Conservation (phyloP, 2,797 vertebrate species). For the Manis pentadactyla region DNA sequence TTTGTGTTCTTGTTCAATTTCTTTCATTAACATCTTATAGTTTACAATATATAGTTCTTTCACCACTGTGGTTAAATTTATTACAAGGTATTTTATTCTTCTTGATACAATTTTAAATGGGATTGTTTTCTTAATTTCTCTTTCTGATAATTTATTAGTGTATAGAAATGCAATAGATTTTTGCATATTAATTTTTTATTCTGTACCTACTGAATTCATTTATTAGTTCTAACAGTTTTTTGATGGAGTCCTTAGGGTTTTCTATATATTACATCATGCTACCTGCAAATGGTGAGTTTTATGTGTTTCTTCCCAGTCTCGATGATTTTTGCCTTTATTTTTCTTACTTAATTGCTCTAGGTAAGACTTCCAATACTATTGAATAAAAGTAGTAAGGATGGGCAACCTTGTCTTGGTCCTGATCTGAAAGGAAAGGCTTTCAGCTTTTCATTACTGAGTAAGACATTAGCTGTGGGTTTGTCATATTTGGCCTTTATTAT, state of each 20-base stretch:
- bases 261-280: background rate
- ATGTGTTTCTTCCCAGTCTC: background rate
- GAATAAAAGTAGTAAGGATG: background rate
- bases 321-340: background rate
- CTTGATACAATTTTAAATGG: background rate
- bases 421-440: background rate
- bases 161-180: background rate
- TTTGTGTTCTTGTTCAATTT: background rate
- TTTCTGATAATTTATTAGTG: background rate
- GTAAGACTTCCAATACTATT: background rate
- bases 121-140: background rate
- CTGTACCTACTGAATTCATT: background rate
- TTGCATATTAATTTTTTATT: background rate
- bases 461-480: no score
- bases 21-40: background rate
- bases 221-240: background rate
- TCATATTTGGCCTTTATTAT: no score
- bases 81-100: background rate
- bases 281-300: background rate
- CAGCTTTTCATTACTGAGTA: background rate
- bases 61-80: background rate
- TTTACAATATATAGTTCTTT: background rate
- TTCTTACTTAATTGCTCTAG: background rate
- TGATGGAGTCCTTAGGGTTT: background rate
- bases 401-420: background rate